Percentiles rank a stretch among this genome's conserved stretches.
These are phyloP conservation scores for Idaea biselata DNA, from an alignment of 2,888 invertebrate genomes.

Conservation along the genomic window DNA sequence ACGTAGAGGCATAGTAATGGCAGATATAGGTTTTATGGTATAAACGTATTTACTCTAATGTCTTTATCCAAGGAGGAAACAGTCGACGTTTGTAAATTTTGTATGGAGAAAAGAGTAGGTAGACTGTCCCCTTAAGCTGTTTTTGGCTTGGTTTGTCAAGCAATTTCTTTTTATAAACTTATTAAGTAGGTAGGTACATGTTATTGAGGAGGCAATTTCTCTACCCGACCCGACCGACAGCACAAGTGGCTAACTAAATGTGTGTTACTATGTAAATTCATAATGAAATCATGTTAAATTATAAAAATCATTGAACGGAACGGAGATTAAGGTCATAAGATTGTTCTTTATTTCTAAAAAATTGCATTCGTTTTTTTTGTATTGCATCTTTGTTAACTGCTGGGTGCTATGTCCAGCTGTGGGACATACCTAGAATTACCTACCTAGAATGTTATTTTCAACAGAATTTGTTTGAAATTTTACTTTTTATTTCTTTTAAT, in stretches of 20 bases:
- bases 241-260: neutral
- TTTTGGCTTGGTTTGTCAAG: neutral
- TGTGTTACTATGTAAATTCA: slow-evolving; percentile 1
- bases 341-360: neutral
- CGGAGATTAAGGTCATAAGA: neutral
- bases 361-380: neutral
- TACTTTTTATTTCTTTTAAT: too few species aligned
- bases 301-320: slow-evolving; percentile 4
- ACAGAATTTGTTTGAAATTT: too few species aligned
- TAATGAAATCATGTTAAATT: slow-evolving; percentile 8
- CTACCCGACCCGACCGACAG: neutral
- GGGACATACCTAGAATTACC: too few species aligned
- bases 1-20: too few species aligned
- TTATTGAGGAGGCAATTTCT: neutral
- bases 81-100: too few species aligned
- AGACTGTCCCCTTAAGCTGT: too few species aligned
- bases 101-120: too few species aligned
- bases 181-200: neutral
- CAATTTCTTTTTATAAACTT: neutral
- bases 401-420: neutral
- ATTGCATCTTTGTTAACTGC: neutral
- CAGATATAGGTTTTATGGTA: too few species aligned
- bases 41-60: too few species aligned
- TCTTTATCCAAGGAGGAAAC: too few species aligned
- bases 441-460: too few species aligned